Evolutionary conservation across 2,888 invertebrate species (phyloP), one percentile per base, ranked within the genome.

Genomic region (Pterobdella sp.): DNA sequence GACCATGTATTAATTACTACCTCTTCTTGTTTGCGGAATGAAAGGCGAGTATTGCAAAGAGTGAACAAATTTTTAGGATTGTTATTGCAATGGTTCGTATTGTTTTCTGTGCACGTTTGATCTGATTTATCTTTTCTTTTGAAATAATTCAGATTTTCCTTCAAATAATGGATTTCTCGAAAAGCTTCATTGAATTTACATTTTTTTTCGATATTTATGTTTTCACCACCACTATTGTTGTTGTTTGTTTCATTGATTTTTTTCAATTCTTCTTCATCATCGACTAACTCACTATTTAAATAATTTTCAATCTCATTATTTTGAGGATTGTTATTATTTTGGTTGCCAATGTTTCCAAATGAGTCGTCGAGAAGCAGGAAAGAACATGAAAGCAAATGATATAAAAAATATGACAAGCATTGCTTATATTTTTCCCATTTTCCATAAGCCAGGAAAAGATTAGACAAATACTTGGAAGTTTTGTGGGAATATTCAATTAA

Each of bases 1-100:
- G 7, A 18, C 42, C 7, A 56, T 56, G 4, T 14, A 56, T 56
- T 56, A 56, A 56, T 14, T 26, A n/a, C 7, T 22, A 69, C 69
- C 42, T 37, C 52, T 52, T 69, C 69, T 22, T 69, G 69, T 29
- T 34, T 69, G 32, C 56, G 22, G 60, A 65, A 65, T 3, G 34
- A 65, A 3, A 34, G 14, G 14, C 22, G 31, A 65, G 22, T 31
- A n/a, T 65, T 2, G 14, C n/a, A n/a, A 34, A 18, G 29, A 3
- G 26, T 10, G 10, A 31, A 3, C 7, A 2, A 7, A n/a, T 65
- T 65, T 4, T 35, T 65, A 34, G 4, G 4, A 34, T 4, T 31
- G 65, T 35, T 65, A 34, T 34, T 65, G 65, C n/a, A 31, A 34
- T 3, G 4, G 31, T 65, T 65, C 31, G 2, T 31, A 34, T 65